Conservation (phyloP, 2,797 vertebrate species). For the Oreonectes daqikongensis region DNA sequence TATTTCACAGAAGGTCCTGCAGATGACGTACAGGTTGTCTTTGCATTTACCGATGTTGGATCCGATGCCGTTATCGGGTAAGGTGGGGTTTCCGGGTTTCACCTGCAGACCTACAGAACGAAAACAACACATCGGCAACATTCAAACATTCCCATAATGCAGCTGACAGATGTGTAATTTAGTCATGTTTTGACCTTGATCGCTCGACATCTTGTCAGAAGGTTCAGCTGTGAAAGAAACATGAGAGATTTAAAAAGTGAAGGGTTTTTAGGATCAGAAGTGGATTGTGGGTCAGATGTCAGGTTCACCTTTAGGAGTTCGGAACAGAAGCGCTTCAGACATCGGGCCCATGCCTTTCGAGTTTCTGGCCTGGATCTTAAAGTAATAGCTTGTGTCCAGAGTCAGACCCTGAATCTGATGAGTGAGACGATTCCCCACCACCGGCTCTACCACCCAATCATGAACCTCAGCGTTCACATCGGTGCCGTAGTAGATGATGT, state of each 20-base stretch:
- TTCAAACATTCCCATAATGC: conserved; percentile 1
- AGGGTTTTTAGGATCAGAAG: not conserved
- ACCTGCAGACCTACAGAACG: conserved; percentile 49
- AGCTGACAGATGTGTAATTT: conserved; percentile 37
- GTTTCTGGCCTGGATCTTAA: conserved; percentile 98
- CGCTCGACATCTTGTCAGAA: conserved; percentile 99
- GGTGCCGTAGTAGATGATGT: conserved; percentile 98
- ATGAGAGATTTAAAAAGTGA: conserved; percentile 72
- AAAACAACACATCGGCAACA: conserved; percentile 23
- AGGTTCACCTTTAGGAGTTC: conserved; percentile 91
- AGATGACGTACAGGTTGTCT: not conserved
- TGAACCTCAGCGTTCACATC: conserved; percentile 95
- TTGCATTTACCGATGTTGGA: conserved; percentile 50
- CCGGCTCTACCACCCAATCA: conserved; percentile 97
- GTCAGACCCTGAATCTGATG: conserved; percentile 98
- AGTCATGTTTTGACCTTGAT: conserved; percentile 91
- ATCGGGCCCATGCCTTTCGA: conserved; percentile 99
- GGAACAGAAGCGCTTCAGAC: conserved; percentile 94
- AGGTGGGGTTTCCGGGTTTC: conserved; percentile 49
- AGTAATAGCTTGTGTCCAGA: conserved; percentile 94
- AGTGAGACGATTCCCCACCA: conserved; percentile 94
- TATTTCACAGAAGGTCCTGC: not conserved
- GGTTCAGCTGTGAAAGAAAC: conserved; percentile 92
- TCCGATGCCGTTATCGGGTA: conserved; percentile 51
- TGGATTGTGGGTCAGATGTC: too few species aligned